Evolutionary conservation across 1,140 invertebrate genomes (phyloP).

Genomic region (Chymomyza costata): DNA sequence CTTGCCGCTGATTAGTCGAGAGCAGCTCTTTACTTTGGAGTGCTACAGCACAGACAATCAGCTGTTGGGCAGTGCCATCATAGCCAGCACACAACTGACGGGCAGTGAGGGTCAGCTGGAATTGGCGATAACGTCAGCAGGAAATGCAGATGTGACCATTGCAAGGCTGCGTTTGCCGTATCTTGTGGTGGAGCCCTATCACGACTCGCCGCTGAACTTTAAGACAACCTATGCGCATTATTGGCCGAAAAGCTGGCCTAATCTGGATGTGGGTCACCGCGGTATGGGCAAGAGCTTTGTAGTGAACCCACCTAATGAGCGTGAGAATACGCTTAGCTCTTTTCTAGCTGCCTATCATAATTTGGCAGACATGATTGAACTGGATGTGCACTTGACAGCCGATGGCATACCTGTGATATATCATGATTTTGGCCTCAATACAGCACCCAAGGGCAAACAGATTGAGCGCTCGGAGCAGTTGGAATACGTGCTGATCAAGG

Average conservation of each 20-base stretch:
- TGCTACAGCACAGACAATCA: conserved; percentile 47
- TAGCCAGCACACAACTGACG: conserved; percentile 71
- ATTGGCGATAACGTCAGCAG: conserved; percentile 84
- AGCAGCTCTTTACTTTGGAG: conserved; percentile 45
- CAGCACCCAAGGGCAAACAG: conserved; percentile 86
- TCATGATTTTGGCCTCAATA: conserved; percentile 95
- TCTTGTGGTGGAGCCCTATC: conserved; percentile 83
- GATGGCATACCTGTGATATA: conserved; percentile 95
- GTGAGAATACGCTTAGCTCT: conserved; percentile 96
- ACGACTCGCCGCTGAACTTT: conserved; percentile 84
- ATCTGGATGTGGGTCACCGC: conserved; percentile 93
- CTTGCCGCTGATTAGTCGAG: conserved; percentile 75
- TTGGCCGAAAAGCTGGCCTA: conserved; percentile 89
- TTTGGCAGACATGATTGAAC: conserved; percentile 95
- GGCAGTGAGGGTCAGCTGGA: conserved; percentile 86
- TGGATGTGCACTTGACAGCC: conserved; percentile 96
- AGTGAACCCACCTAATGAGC: conserved; percentile 83
- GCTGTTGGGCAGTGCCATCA: conserved; percentile 88
- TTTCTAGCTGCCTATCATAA: conserved; percentile 89
- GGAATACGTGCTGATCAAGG: conserved; percentile 92
- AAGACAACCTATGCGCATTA: conserved; percentile 87
- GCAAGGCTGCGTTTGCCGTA: conserved; percentile 82
- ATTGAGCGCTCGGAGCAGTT: conserved; percentile 83
- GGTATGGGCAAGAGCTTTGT: conserved; percentile 85
- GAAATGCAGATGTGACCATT: conserved; percentile 74